These are phyloP conservation scores for Caranx melampygus DNA, from an alignment of 2,113 vertebrate species.

Conservation along the genomic window DNA sequence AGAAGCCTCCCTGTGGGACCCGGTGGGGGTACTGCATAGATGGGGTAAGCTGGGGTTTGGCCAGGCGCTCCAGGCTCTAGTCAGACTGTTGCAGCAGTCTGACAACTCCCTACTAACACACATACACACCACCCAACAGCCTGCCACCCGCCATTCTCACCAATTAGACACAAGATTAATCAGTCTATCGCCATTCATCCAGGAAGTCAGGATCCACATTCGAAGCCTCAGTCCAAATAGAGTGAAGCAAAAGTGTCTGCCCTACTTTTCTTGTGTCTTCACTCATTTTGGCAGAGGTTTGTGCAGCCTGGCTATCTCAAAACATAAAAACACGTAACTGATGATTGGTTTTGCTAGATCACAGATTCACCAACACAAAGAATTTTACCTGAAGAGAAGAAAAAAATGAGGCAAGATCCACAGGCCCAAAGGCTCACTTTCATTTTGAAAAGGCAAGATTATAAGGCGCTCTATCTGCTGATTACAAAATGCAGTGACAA, in stretches of 20 bases:
- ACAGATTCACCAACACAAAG: too few species aligned
- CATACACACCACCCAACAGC: slow-evolving; percentile 5
- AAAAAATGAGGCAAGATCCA: too few species aligned
- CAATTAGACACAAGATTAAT: slow-evolving; percentile 57
- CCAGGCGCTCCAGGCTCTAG: slow-evolving; percentile 61
- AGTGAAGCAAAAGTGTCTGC: background rate
- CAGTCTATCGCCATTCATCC: slow-evolving; percentile 20
- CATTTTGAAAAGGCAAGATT: too few species aligned
- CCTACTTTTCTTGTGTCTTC: background rate
- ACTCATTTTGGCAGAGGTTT: too few species aligned
- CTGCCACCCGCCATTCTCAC: slow-evolving; percentile 20
- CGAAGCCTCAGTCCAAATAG: slow-evolving; percentile 2
- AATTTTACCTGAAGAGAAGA: too few species aligned
- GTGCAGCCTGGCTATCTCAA: too few species aligned
- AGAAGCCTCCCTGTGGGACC: slow-evolving; percentile 65
- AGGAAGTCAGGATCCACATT: slow-evolving; percentile 18
- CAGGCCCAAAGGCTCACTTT: too few species aligned
- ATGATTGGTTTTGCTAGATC: too few species aligned
- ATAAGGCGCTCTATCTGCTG: too few species aligned
- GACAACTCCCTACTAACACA: slow-evolving; percentile 39
- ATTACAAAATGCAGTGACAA: too few species aligned
- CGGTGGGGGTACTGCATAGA: slow-evolving; percentile 40
- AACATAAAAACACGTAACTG: too few species aligned
- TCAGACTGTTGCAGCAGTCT: slow-evolving; percentile 45
- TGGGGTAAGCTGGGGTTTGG: slow-evolving; percentile 41